Evolutionary conservation across 2,888 invertebrate genomes (phyloP).

Genomic region (Agriopis marginaria): DNA sequence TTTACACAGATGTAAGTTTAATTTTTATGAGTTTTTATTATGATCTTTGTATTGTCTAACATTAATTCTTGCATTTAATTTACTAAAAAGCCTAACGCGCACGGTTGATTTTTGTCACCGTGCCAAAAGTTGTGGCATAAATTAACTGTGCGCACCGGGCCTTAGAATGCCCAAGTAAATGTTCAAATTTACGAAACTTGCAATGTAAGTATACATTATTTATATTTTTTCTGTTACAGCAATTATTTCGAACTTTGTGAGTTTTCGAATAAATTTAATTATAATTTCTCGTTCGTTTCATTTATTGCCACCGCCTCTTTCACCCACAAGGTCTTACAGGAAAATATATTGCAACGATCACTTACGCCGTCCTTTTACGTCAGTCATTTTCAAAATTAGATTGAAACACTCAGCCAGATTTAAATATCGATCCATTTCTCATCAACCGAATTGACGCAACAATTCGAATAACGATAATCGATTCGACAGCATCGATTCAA

Average conservation of each 20-base stretch:
- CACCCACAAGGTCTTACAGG: not conserved
- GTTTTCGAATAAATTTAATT: conserved; percentile 10
- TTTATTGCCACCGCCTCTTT: not conserved
- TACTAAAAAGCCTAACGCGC: no score
- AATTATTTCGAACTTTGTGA: not conserved
- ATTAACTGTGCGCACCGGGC: no score
- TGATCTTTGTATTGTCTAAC: no score
- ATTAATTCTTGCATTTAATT: no score
- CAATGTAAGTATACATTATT: not conserved
- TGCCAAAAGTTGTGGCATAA: no score
- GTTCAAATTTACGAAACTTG: not conserved
- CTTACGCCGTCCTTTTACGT: not conserved
- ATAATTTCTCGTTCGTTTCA: not conserved
- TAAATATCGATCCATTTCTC: conserved; percentile 15
- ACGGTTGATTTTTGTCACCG: no score
- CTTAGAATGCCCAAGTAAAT: not conserved
- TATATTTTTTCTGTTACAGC: not conserved
- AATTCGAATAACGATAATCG: conserved; percentile 20
- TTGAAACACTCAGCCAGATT: conserved; percentile 9
- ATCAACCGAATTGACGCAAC: conserved; percentile 25
- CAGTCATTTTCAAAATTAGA: conserved; percentile 7
- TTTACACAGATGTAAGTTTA: no score
- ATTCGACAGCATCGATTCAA: conserved; percentile 32
- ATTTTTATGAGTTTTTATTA: no score
- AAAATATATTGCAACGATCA: not conserved